Evolutionary conservation across 2,113 vertebrate genomes (phyloP), one percentile per base, ranked within the genome.

Genomic region (Datnioides undecimradiatus): DNA sequence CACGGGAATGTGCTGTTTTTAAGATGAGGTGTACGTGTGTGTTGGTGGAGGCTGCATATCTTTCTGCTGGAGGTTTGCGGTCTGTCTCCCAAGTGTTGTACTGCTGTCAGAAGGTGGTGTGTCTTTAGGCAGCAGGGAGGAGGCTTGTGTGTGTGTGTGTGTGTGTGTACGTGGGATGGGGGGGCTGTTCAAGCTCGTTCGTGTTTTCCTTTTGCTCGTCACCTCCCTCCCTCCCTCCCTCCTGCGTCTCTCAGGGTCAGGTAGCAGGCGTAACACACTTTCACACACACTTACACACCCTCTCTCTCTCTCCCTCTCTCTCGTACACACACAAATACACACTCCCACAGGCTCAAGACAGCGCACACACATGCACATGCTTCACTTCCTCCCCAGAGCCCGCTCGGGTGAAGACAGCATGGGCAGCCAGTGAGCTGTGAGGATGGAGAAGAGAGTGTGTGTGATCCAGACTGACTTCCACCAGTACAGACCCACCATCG

Each of bases 401-500:
- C 40, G 34, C 46, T 73, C 2, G 76, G 82, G 80, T 82, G 87
- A 91, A 92, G 93, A 91, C 91, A 92, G 79, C 86, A 95, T 95
- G 94, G 92, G 86, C 66, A 68, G 57, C 79, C 59, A n/a, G 84
- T 34, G 72, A 83, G 80, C 82, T 67, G 86, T 93, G 90, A 94
- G 91, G 90, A 95, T 95, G 94, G 94, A 95, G 82, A 96, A 95
- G 93, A 94, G 90, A 87, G 95, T 95, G 87, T 96, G 94, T 86
- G 93, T 96, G 90, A 95, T 96, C 92, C 93, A 95, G 87, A 96
- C 95, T 66, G 94, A 95, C 88, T 96, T 96, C 88, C 95, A 93
- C 90, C 95, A 96, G 91, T 95, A 95, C 90, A 89, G 93, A 78
- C 88, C 95, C 66, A 87, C 91, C 81, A 73, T 92, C 82, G 69